Evolutionary conservation across 2,797 vertebrate species (phyloP).

Genomic region (Corythornis leucogaster): DNA sequence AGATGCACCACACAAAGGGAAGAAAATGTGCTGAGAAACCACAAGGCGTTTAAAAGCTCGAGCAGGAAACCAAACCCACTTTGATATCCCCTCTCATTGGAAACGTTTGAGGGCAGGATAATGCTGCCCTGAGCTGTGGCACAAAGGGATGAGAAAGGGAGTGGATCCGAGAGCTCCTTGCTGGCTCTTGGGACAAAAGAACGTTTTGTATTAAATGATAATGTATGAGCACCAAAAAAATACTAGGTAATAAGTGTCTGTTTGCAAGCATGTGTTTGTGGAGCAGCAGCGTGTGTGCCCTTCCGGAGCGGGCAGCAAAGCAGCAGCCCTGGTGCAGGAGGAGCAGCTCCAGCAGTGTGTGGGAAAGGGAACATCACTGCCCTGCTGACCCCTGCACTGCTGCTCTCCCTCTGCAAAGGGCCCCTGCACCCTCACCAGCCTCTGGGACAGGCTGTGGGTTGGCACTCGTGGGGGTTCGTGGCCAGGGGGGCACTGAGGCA

Average conservation of each 20-base stretch:
- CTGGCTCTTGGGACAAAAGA: neutral
- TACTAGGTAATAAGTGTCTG: neutral
- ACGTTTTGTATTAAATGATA: neutral
- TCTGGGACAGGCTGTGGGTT: neutral
- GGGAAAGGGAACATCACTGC: neutral
- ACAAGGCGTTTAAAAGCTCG: slow-evolving; percentile 44
- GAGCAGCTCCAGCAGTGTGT: accelerated
- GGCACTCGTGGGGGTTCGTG: accelerated
- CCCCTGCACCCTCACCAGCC: neutral
- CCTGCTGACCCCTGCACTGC: neutral
- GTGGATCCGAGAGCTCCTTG: neutral
- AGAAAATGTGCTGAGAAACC: slow-evolving; percentile 52
- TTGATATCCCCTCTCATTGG: slow-evolving; percentile 61
- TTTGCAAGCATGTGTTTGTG: neutral
- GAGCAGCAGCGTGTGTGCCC: accelerated
- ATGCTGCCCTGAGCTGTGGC: slow-evolving; percentile 16
- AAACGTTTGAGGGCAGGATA: slow-evolving; percentile 23
- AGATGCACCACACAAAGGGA: slow-evolving; percentile 29
- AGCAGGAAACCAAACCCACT: slow-evolving; percentile 29
- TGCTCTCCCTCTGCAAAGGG: neutral
- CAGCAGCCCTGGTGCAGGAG: neutral
- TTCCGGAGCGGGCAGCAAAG: neutral
- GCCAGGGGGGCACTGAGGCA: neutral
- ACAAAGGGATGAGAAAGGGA: slow-evolving; percentile 28
- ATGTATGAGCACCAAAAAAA: neutral